phyloP scores from a whole-genome alignment of 2,888 invertebrate species.

The Arctia plantaginis region DNA sequence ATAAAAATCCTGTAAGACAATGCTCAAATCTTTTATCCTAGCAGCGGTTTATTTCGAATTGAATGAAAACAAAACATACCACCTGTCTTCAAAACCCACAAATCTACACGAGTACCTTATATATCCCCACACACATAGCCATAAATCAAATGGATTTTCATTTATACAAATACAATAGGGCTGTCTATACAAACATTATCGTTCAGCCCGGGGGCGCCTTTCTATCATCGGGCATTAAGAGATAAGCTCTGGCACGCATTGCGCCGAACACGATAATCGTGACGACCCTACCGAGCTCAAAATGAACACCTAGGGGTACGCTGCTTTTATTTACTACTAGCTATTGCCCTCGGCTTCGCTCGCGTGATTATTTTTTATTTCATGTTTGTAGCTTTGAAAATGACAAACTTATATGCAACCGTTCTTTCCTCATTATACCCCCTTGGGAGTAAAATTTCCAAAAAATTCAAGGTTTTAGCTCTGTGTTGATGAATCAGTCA shows the following conservation, averaged over 20 bases:
- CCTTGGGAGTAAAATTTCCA: too few relatives aligned
- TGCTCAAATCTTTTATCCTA: background rate
- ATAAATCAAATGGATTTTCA: slow-evolving; percentile 46
- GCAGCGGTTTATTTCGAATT: background rate
- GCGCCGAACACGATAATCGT: slow-evolving; percentile 55
- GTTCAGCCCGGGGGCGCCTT: slow-evolving; percentile 43
- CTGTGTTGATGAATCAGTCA: too few relatives aligned
- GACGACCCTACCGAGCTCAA: slow-evolving; percentile 44
- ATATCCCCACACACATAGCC: slow-evolving; percentile 6
- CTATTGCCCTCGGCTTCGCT: background rate
- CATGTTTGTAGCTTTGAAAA: too few relatives aligned
- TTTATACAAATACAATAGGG: slow-evolving; percentile 40
- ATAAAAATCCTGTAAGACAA: background rate
- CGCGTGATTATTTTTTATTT: background rate
- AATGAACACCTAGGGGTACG: slow-evolving; percentile 14
- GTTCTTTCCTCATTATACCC: too few relatives aligned
- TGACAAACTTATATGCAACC: too few relatives aligned
- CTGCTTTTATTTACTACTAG: slow-evolving; percentile 10
- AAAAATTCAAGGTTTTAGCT: too few relatives aligned
- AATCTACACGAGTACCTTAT: slow-evolving; percentile 1
- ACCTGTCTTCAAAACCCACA: slow-evolving; percentile 5
- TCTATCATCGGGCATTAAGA: slow-evolving; percentile 64
- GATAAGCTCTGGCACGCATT: slow-evolving; percentile 56
- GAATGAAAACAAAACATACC: background rate
- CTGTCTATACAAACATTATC: slow-evolving; percentile 51